These are phyloP conservation scores for Pemphredon lugubris DNA, from an alignment of 2,888 invertebrate genomes.

Conservation along the genomic window DNA sequence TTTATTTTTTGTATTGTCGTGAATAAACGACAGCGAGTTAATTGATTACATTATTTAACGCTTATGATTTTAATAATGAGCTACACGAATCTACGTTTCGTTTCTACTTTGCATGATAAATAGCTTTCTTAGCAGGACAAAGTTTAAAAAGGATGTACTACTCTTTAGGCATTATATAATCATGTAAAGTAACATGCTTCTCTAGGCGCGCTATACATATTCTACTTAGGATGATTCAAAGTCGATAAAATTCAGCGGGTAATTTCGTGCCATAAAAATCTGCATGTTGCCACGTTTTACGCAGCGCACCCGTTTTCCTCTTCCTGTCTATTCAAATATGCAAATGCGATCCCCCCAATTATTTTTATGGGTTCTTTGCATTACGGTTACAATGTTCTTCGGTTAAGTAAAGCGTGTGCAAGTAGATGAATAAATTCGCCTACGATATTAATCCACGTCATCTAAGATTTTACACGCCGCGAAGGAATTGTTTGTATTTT, in stretches of 20 bases:
- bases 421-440: conserved; percentile 11
- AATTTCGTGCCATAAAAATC: not conserved
- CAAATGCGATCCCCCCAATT: not conserved
- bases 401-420: not conserved
- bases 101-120: no score
- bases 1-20: no score
- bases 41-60: no score
- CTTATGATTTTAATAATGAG: no score
- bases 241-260: not conserved
- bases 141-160: no score
- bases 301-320: not conserved
- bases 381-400: not conserved
- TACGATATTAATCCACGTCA: conserved; percentile 3
- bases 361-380: not conserved
- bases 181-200: not conserved
- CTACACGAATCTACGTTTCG: no score
- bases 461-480: conserved; percentile 5
- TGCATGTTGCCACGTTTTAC: not conserved
- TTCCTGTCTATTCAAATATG: not conserved
- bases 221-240: not conserved
- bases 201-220: not conserved
- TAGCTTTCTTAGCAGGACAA: no score
- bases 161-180: no score
- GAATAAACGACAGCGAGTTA: no score
- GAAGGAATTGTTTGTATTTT: not conserved